A percentile compares a stretch with the other conserved stretches of the same genome.
phyloP scores from a whole-genome alignment of 2,797 vertebrate species.

The Pogoniulus pusillus region DNA sequence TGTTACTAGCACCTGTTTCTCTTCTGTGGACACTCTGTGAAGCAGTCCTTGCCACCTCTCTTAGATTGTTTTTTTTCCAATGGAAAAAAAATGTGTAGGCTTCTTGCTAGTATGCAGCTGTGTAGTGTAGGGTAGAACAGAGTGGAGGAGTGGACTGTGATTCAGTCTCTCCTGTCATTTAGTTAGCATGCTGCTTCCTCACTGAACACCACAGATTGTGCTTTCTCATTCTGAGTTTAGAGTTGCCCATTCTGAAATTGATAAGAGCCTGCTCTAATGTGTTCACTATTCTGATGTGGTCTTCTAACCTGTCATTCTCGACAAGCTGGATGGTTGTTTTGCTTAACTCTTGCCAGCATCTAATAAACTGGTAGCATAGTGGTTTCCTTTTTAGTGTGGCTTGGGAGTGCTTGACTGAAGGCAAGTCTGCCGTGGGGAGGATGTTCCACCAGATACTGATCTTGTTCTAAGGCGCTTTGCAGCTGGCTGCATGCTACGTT shows the following conservation, averaged over 20 bases:
- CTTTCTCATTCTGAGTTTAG: not conserved
- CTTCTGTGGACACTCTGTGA: not conserved
- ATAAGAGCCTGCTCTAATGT: not conserved
- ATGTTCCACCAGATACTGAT: not conserved
- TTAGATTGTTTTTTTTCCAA: not conserved
- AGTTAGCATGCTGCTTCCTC: not conserved
- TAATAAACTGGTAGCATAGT: not conserved
- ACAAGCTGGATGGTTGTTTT: not conserved
- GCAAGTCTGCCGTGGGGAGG: not conserved
- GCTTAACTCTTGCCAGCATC: not conserved
- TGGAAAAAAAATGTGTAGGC: not conserved
- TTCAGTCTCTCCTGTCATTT: slow-evolving; percentile 15
- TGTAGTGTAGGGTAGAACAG: not conserved
- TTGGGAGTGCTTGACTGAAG: not conserved
- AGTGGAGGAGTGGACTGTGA: slow-evolving; percentile 41
- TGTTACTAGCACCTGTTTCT: not conserved
- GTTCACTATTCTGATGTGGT: not conserved
- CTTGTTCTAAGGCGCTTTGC: not conserved
- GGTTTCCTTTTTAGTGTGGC: not conserved
- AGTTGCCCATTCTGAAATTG: slow-evolving; percentile 3
- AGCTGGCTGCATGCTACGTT: not conserved
- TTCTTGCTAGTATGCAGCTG: not conserved
- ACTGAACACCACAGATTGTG: not conserved
- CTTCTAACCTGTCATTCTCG: slow-evolving; percentile 6
- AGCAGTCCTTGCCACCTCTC: not conserved